phyloP scores from a whole-genome alignment of 2,113 vertebrate genomes.

The Glaucomys volans region DNA sequence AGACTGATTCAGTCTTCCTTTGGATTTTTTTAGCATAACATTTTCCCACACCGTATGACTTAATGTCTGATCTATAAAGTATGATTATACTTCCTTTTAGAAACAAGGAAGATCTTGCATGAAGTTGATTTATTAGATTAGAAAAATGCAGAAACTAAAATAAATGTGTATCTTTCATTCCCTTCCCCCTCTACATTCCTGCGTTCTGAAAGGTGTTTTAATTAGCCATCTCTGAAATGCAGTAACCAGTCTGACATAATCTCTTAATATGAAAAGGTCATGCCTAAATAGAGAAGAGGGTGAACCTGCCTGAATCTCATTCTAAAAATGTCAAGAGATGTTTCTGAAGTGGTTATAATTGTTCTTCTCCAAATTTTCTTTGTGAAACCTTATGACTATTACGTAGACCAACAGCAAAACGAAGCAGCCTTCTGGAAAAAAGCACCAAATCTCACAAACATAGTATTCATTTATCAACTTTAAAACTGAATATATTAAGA shows the following conservation, averaged over 20 bases:
- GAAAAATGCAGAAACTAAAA: slow-evolving; percentile 22
- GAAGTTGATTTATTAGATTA: not conserved
- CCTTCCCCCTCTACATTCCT: not conserved
- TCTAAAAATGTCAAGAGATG: slow-evolving; percentile 65
- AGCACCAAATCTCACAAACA: not conserved
- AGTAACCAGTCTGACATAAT: not conserved
- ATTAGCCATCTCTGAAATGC: slow-evolving; percentile 42
- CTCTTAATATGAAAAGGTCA: slow-evolving; percentile 63
- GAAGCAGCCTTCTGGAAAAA: slow-evolving; percentile 28
- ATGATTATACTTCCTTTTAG: not conserved
- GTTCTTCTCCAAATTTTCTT: slow-evolving; percentile 57
- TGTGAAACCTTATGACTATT: slow-evolving; percentile 44
- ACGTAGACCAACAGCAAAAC: slow-evolving; percentile 12
- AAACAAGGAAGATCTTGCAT: not conserved
- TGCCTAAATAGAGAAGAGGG: not conserved
- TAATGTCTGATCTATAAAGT: not conserved
- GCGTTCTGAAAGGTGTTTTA: slow-evolving; percentile 39
- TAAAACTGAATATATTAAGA: slow-evolving; percentile 23
- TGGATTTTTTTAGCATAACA: not conserved
- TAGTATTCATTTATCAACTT: slow-evolving; percentile 30
- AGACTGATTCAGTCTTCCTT: not conserved
- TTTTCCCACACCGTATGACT: not conserved
- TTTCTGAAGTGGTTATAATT: slow-evolving; percentile 53
- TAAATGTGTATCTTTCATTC: not conserved
- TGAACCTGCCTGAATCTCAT: slow-evolving; percentile 37